Evolutionary conservation across 35 echinoderm and acorn worm species (phyloP).

Genomic region (Apostichopus californicus): DNA sequence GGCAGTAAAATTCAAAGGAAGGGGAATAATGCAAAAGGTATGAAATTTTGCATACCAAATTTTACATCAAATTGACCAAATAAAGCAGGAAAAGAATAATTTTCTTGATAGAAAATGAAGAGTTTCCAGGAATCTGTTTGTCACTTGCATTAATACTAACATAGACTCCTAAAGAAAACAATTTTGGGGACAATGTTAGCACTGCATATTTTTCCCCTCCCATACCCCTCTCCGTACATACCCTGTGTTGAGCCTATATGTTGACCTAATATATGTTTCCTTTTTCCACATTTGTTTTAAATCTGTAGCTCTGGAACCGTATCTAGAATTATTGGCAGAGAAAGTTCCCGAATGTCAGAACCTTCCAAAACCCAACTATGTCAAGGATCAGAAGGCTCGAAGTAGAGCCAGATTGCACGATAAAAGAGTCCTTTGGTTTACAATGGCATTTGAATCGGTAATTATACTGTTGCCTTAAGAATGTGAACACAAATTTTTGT

Average conservation of each 20-base stretch:
- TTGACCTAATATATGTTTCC: neutral
- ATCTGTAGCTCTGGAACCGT: neutral
- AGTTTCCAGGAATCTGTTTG: too few species aligned
- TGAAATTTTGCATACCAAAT: too few species aligned
- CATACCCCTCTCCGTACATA: neutral
- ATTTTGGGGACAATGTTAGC: too few species aligned
- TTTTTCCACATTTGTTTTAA: neutral
- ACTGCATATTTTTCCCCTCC: neutral
- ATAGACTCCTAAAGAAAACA: too few species aligned
- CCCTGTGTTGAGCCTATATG: neutral
- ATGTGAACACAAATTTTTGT: too few species aligned
- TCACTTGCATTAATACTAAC: too few species aligned
- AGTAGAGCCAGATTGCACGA: neutral
- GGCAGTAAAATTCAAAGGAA: too few species aligned
- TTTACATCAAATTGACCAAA: too few species aligned
- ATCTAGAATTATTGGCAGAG: neutral
- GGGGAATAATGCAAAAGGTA: too few species aligned
- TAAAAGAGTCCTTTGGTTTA: conserved; percentile 67
- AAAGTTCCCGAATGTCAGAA: conserved; percentile 56
- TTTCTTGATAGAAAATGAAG: too few species aligned
- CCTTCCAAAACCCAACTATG: conserved; percentile 54
- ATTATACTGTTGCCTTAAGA: neutral
- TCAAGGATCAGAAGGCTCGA: conserved; percentile 54
- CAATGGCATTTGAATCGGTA: conserved; percentile 96
- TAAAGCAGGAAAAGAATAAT: too few species aligned